A percentile compares a stretch with the other conserved stretches of the same genome.
phyloP scores from a whole-genome alignment of 2,888 invertebrate genomes.

The Leucophenga montana region DNA sequence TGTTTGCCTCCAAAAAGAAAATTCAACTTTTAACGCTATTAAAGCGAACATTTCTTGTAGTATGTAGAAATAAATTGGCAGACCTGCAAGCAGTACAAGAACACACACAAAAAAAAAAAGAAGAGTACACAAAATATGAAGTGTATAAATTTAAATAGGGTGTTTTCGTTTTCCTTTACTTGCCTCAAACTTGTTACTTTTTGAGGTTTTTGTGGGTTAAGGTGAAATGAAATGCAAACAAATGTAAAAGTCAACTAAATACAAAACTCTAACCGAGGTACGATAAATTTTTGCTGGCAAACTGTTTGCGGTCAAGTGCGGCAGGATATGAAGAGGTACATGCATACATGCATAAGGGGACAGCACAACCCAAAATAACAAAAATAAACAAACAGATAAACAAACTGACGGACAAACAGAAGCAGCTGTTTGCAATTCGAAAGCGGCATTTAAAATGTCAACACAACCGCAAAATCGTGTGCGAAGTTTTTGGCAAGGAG shows the following conservation, averaged over 20 bases:
- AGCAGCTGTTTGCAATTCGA: slow-evolving; percentile 51
- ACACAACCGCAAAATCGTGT: slow-evolving; percentile 65
- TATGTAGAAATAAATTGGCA: too few species aligned
- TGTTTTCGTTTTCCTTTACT: too few species aligned
- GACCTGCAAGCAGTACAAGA: too few species aligned
- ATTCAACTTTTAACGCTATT: too few species aligned
- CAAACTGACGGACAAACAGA: slow-evolving; percentile 1
- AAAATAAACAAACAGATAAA: neutral
- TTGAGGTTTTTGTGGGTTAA: neutral
- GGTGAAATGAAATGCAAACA: slow-evolving; percentile 25
- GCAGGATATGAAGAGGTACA: neutral
- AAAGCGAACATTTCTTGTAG: too few species aligned
- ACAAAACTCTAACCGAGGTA: neutral
- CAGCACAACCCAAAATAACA: neutral
- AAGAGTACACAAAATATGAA: too few species aligned
- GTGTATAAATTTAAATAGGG: too few species aligned
- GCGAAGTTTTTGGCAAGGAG: slow-evolving; percentile 59
- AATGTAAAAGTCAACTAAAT: neutral
- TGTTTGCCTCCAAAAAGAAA: too few species aligned
- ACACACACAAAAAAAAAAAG: too few species aligned
- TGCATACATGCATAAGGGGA: neutral
- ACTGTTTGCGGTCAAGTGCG: slow-evolving; percentile 16
- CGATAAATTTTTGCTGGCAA: slow-evolving; percentile 2
- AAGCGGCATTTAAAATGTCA: slow-evolving; percentile 66
- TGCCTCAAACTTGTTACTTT: too few species aligned